Base-by-base conservation (phyloP, 2,113 vertebrate genomes). In the Neofelis nebulosa region DNA sequence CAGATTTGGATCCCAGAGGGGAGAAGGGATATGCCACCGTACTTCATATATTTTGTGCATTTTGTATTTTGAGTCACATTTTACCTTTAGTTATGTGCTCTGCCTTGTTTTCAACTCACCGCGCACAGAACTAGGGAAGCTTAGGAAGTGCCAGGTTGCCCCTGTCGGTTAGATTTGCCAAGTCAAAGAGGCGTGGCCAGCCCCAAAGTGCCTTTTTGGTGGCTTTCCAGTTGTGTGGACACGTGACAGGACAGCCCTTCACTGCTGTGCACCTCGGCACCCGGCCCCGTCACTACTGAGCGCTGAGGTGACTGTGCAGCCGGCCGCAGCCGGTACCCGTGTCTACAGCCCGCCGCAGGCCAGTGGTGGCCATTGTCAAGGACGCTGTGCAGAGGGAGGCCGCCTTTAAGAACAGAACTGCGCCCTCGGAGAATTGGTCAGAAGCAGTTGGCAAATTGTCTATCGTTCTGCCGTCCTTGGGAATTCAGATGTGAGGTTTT, bases 181-280 rank as follows among this genome's bases (percentile, higher is more conserved):
- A 98, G 97, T 98, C 88, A 96, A 87, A 95, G 96, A 98, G 98
- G 97, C 98, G 95, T 98, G 95, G 99, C 97, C 97, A 99, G 99
- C 99, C 99, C 98, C 98, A 97, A 99, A 99, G 99, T 99, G 99
- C 99, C 99, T 99, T 99, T 99, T 98, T 96, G 98, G 92, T 93
- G 90, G 92, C 94, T 98, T 96, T 71, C 63, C 69, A 68, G 69
- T 98, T 95, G 86, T 96, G 33, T 82, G 21, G 88, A 80, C 97
- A 89, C 4, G 0, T n/a, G 38, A 11, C 86, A 38, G 25, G 97
- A 96, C 85, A 82, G 91, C 96, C 94, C 95, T 94, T 97, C 97
- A 82, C 84, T 85, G 89, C 97, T 69, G 93, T 94, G 89, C 97
- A 84, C 98, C 97, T 3, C 50, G 14, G 8, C 18, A 11, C 97